Conservation (phyloP, 2,797 vertebrate genomes). For the Limosa lapponica region DNA sequence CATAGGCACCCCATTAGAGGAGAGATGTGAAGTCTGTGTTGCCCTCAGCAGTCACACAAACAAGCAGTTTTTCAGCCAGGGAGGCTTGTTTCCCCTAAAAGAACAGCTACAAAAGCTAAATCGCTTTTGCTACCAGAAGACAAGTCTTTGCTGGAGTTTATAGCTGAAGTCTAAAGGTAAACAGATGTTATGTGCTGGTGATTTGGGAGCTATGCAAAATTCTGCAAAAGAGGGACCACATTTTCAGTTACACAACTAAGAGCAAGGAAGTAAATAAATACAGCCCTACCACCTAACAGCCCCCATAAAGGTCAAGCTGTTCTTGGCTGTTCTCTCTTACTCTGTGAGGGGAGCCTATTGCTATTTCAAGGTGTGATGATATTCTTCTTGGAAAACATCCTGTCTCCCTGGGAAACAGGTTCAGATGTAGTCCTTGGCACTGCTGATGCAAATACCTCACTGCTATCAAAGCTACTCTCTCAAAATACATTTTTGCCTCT, state of each 20-base stretch:
- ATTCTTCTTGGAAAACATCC: conserved; percentile 33
- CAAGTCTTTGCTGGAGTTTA: background rate
- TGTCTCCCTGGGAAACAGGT: conserved; percentile 54
- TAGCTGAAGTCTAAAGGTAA: background rate
- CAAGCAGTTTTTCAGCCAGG: background rate
- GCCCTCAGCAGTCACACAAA: background rate
- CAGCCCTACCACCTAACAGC: background rate
- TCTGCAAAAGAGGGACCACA: background rate
- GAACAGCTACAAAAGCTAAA: background rate
- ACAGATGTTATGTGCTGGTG: background rate
- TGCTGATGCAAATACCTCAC: conserved; percentile 28
- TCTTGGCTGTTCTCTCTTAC: background rate
- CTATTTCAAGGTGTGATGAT: conserved; percentile 61
- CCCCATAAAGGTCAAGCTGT: conserved; percentile 18
- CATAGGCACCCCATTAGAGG: background rate
- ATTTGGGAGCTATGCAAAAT: background rate
- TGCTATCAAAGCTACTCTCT: background rate
- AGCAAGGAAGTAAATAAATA: conserved; percentile 13
- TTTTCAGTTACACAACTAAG: background rate
- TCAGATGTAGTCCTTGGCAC: conserved; percentile 25
- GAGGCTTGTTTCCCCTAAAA: background rate
- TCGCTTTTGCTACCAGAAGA: background rate
- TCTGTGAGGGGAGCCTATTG: background rate
- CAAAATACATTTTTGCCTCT: background rate
- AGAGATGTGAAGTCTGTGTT: background rate